A percentile compares a stretch with the other conserved stretches of the same genome.
These are phyloP conservation scores for Choristoneura fumiferana DNA, from an alignment of 1,140 invertebrate genomes.

Conservation along the genomic window DNA sequence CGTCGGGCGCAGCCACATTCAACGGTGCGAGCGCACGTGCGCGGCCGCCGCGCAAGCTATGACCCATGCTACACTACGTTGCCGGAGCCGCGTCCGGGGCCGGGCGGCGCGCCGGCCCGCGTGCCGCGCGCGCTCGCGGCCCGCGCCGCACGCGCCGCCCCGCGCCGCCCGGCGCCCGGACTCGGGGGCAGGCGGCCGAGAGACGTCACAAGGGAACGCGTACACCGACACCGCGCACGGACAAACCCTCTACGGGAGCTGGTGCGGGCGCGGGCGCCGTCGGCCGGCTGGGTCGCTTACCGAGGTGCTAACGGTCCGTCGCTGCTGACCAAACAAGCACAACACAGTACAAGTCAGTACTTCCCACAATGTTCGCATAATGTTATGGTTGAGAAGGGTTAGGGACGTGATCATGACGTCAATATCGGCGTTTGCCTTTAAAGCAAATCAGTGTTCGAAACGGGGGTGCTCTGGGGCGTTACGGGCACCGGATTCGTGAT, in stretches of 20 bases:
- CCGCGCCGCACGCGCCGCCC: constrained; percentile 15
- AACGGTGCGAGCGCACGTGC: constrained; percentile 74
- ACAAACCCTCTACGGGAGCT: constrained; percentile 46
- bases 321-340: constrained; percentile 77
- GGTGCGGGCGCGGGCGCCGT: constrained; percentile 56
- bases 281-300: constrained; percentile 68
- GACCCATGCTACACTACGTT: constrained; percentile 74
- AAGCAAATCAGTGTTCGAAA: neutral
- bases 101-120: constrained; percentile 17
- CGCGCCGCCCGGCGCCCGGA: constrained; percentile 27
- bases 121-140: constrained; percentile 19
- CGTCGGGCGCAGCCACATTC: constrained; percentile 76
- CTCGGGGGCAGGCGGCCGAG: constrained; percentile 51
- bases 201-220: constrained; percentile 74
- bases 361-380: constrained; percentile 59
- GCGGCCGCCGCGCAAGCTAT: constrained; percentile 75
- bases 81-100: constrained; percentile 30
- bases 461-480: constrained; percentile 16
- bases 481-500: constrained; percentile 22
- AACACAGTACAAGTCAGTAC: constrained; percentile 74
- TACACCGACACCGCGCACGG: constrained; percentile 64
- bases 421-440: constrained; percentile 4
- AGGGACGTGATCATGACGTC: constrained; percentile 19
- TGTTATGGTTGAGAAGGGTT: constrained; percentile 37
- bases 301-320: constrained; percentile 75